Base-by-base conservation (phyloP, 1,140 invertebrate genomes). In the Drosophila sproati region DNA sequence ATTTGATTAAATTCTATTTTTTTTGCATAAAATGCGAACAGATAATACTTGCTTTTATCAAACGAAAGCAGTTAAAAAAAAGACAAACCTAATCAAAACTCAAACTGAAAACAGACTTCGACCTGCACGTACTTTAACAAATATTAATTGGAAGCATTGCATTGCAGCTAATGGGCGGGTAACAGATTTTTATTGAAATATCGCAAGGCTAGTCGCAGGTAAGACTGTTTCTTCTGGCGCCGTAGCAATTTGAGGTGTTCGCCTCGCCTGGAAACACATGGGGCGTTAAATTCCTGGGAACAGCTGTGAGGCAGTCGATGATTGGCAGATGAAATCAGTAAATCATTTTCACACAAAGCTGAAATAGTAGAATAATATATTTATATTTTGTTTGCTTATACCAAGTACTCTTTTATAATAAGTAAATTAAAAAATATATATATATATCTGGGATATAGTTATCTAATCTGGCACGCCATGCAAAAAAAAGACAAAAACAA, bases 221-320 rank as follows among this genome's bases (percentile, higher is more conserved):
- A 80, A 47, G 83, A 88, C 29, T 51, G 52, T 52, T 83, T 82
- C 52, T 74, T 80, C 29, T 68, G 66, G 2, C 47, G 54, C 34
- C 63, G 54, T 5, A 88, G 67, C 34, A 88, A 80, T 10, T 72
- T 59, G n/a, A 87, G 59, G 5, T 63, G 52, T 39, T 87, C 79
- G 32, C 64, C 57, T 5, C 79, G 69, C 61, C 77, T 74, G 37
- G 12, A 39, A 6, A 54, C 20, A 8, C 37, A 32, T 39, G 63
- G 5, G 34, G 32, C 41, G 32, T 37, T 54, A 4, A 29, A 39
- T 80, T 88, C 79, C 32, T 51, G 41, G 12, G 73, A 87, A 68
- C 51, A 80, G 67, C 48, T 83, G 63, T 88, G 54, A 41, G 63
- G 63, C 70, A 69, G 20, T 8, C 66, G 34, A 31, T 80, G 77